Evolutionary conservation across 2,113 vertebrate genomes (phyloP).

Genomic region (Myrmecobius fasciatus): DNA sequence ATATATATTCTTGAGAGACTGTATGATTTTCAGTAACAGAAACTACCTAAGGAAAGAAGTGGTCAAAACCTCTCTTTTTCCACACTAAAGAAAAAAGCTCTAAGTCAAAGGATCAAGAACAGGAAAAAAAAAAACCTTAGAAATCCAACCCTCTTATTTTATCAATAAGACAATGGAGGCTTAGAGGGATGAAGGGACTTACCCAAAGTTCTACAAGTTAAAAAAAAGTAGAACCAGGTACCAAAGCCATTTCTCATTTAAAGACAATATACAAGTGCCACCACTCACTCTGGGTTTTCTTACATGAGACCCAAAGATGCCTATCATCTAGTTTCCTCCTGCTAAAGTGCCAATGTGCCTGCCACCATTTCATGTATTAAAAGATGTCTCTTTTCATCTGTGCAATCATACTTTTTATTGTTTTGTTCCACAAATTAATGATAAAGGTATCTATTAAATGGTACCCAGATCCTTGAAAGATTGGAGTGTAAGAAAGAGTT

Average conservation of each 20-base stretch:
- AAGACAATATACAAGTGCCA: background rate
- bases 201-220: background rate
- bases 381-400: background rate
- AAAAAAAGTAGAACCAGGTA: background rate
- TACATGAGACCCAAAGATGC: background rate
- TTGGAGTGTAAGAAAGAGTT: background rate
- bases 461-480: conserved; percentile 8
- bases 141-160: background rate
- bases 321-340: background rate
- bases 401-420: background rate
- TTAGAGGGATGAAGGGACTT: background rate
- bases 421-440: too few relatives aligned
- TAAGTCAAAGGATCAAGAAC: background rate
- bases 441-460: conserved; percentile 6
- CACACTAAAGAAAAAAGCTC: background rate
- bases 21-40: background rate
- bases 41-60: background rate
- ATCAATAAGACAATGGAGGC: background rate
- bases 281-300: background rate
- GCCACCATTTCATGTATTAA: conserved; percentile 45
- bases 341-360: background rate
- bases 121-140: background rate
- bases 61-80: background rate
- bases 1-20: background rate
- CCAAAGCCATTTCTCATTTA: background rate